These are phyloP conservation scores for Eucera pruinosa DNA, from an alignment of 2,888 invertebrate species.

Conservation along the genomic window DNA sequence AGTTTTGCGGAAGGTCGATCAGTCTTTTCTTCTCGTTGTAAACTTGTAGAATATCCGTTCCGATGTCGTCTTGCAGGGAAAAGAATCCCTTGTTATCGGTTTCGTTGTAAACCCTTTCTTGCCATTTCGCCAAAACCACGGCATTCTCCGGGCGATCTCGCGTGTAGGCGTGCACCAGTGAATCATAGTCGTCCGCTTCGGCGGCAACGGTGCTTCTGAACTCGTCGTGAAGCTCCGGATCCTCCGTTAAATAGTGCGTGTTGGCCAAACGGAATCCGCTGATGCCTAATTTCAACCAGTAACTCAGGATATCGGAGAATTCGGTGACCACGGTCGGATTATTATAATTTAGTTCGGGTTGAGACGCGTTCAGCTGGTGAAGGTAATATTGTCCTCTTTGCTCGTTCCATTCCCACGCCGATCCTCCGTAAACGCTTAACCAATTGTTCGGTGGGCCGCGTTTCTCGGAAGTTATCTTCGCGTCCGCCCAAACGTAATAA, in stretches of 20 bases:
- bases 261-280: slow-evolving; percentile 92
- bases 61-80: slow-evolving; percentile 77
- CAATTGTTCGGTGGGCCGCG: slow-evolving; percentile 89
- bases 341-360: slow-evolving; percentile 93
- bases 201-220: slow-evolving; percentile 77
- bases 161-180: slow-evolving; percentile 88
- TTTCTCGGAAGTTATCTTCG: slow-evolving; percentile 79
- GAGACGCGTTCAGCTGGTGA: slow-evolving; percentile 89
- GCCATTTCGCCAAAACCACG: slow-evolving; percentile 88
- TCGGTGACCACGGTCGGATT: slow-evolving; percentile 88
- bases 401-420: slow-evolving; percentile 90
- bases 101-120: slow-evolving; percentile 86
- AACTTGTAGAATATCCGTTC: slow-evolving; percentile 73
- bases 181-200: slow-evolving; percentile 86
- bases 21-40: slow-evolving; percentile 74
- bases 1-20: slow-evolving; percentile 79
- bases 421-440: slow-evolving; percentile 85
- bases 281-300: slow-evolving; percentile 91
- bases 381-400: slow-evolving; percentile 90
- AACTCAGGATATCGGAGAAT: slow-evolving; percentile 88
- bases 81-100: slow-evolving; percentile 85
- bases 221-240: slow-evolving; percentile 86
- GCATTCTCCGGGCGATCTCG: slow-evolving; percentile 87
- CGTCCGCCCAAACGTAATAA: slow-evolving; percentile 92
- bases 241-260: slow-evolving; percentile 88